Evolutionary conservation across 2,888 invertebrate genomes (phyloP).

Genomic region (Hemaris fuciformis): DNA sequence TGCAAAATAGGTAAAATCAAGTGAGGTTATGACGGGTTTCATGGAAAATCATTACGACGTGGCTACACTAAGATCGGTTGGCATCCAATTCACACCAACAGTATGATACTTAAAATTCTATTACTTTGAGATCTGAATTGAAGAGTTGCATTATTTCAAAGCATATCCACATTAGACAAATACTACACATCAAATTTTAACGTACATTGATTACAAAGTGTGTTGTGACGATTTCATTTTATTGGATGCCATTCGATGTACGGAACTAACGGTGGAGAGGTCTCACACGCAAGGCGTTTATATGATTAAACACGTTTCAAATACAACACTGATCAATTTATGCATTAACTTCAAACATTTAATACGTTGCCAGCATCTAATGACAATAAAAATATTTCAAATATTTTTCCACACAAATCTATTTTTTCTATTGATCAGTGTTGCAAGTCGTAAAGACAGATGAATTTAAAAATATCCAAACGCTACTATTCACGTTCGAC

Average conservation of each 20-base stretch:
- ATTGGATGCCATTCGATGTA: not conserved
- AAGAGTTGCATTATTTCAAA: no score
- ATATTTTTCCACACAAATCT: no score
- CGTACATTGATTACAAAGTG: not conserved
- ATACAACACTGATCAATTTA: constrained; percentile 22
- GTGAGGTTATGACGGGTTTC: constrained; percentile 18
- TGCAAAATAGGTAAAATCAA: constrained; percentile 19
- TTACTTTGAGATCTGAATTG: no score
- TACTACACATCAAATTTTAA: no score
- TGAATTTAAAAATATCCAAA: not conserved
- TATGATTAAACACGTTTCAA: constrained; percentile 7
- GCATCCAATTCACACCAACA: not conserved
- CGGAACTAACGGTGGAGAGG: not conserved
- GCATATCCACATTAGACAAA: no score
- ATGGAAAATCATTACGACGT: constrained; percentile 9
- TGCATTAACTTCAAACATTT: not conserved
- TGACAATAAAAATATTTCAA: not conserved
- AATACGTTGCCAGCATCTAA: not conserved
- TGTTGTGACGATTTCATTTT: not conserved
- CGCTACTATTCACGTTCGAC: not conserved
- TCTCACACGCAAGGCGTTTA: constrained; percentile 13
- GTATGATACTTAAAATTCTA: not conserved
- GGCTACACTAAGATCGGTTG: not conserved
- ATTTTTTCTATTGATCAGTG: not conserved
- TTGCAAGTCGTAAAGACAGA: not conserved